Evolutionary conservation across 2,888 invertebrate species (phyloP), one percentile per base, ranked within the genome.

Genomic region (Dexiosoma caninum): DNA sequence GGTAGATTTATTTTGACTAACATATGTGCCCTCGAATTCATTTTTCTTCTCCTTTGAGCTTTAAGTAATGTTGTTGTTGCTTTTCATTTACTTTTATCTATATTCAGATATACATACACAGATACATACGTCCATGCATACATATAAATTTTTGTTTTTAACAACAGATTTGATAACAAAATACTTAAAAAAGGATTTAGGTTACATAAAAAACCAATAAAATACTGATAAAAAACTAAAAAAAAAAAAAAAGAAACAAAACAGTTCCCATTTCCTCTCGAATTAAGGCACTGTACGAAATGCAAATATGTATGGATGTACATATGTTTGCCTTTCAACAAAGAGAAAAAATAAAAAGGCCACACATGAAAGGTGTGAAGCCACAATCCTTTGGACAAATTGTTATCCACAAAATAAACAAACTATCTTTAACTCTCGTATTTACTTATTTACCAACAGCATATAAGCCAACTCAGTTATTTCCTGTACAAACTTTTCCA

Each of bases 151-250:
- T 64, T 75, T 75, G 14, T 44, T 66, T 64, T 62, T 80, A 80
- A 76, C 71, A 71, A 78, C 62, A 75, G 79, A 78, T 81, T 81
- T 81, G 83, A 82, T 81, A 82, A 83, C 74, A 71, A 82, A 82
- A 82, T 83, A 79, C 80, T 83, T 82, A 79, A 81, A 83, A 83
- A 82, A 72, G 78, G 82, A 81, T 83, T 81, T 71, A 59, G 82
- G 69, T 83, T 82, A 74, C 75, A 75, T 51, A 55, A 60, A 76
- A 80, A 71, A 32, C 49, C 60, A 40, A 75, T 72, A 76, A 79
- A 57, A 64, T n/a, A 62, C 19, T 53, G 19, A 16, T 32, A 46
- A 32, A 49, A 32, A 62, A 46, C 6, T 16, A n/a, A n/a, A n/a
- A n/a, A n/a, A n/a, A n/a, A n/a, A n/a, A n/a, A n/a, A n/a, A n/a